Evolutionary conservation across 2,113 vertebrate species (phyloP), one percentile per base, ranked within the genome.

Genomic region (Silurus glanis): DNA sequence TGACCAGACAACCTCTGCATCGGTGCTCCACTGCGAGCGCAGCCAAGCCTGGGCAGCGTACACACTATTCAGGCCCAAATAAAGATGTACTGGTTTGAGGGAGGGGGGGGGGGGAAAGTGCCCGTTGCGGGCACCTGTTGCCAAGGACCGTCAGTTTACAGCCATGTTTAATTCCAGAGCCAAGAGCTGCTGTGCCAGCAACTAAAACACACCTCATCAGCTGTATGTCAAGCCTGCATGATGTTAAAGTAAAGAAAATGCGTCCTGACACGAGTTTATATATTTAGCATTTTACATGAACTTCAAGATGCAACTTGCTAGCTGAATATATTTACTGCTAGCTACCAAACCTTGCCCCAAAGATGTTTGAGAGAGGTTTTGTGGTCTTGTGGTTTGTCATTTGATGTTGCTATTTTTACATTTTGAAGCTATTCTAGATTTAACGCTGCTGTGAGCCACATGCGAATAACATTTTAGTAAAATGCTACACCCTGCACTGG

Each of bases 71-170:
- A 85, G 87, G 69, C 87, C 75, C 80, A 89, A 89, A 90, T 89
- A 90, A 90, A 89, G 85, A 45, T 80, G 49, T 82, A 61, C 78
- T 37, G 19, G 80, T 83, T 83, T 76, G 72, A 80, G 76, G 56
- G 81, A 74, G 71, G 56, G 45, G 25, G 56, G 45, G 25, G 83
- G n/a, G 82, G 66, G 80, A 74, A 28, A 58, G 75, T 81, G 64
- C 85, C 79, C 92, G 91, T 92, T 91, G 9, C 89, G 86, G 87
- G 83, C 90, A 90, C 89, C 89, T 80, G 90, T 94, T 93, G 92
- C 91, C 93, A 92, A 92, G 84, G 84, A 86, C 67, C 89, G 51
- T 86, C 76, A 51, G 85, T 89, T 89, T 88, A 62, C 82, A 84
- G 82, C 91, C 92, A 91, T 93, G 89, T 45, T 87, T 83, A 80